Evolutionary conservation across 2,113 vertebrate species (phyloP).

Genomic region (Petromus typicus): DNA sequence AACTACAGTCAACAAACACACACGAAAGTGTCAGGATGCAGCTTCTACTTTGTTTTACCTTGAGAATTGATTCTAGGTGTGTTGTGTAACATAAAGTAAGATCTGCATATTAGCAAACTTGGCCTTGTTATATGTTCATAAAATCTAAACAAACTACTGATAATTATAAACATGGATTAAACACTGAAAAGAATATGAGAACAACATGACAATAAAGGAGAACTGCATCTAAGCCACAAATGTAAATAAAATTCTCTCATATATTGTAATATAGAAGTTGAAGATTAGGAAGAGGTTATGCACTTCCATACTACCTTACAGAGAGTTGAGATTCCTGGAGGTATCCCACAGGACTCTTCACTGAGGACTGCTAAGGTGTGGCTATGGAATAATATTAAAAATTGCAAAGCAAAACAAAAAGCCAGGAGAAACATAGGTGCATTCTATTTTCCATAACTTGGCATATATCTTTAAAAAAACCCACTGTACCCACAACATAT

Average conservation of each 20-base stretch:
- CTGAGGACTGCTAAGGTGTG: neutral
- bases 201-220: neutral
- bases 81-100: neutral
- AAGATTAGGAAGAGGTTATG: neutral
- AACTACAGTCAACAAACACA: constrained; percentile 73
- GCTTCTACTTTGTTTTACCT: neutral
- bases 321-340: neutral
- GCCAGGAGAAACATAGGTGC: neutral
- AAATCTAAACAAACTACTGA: neutral
- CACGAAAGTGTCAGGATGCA: constrained; percentile 53
- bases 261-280: neutral
- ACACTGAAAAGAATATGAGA: neutral
- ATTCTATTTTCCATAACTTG: neutral
- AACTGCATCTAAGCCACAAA: neutral
- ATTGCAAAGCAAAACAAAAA: neutral
- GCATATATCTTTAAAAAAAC: neutral
- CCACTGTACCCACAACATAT: neutral
- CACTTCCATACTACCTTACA: neutral
- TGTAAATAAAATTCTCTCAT: neutral
- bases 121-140: neutral
- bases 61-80: neutral
- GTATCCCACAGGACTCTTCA: neutral
- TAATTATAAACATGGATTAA: neutral
- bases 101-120: neutral
- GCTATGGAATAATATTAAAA: neutral